Evolutionary conservation across 2,113 vertebrate species (phyloP).

Genomic region (Mandrillus leucophaeus): DNA sequence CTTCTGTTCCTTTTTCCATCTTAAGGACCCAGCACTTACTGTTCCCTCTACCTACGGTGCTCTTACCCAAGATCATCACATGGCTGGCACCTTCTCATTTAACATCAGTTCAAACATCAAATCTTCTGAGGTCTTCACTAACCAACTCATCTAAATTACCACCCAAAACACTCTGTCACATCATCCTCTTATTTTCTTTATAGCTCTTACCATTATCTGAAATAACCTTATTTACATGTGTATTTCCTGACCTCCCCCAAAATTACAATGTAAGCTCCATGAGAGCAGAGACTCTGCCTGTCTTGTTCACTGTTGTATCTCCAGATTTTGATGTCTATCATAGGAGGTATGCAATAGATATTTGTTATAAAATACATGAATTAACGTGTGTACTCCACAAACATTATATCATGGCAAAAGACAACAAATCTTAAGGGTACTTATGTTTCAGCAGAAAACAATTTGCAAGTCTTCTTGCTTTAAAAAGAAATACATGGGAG

Average conservation of each 20-base stretch:
- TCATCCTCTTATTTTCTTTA: neutral
- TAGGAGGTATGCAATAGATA: neutral
- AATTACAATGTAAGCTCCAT: neutral
- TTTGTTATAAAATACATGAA: neutral
- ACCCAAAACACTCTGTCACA: neutral
- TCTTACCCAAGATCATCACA: neutral
- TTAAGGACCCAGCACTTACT: neutral
- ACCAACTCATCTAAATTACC: neutral
- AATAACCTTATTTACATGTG: neutral
- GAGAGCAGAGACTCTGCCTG: neutral
- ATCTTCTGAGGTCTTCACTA: neutral
- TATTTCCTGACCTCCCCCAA: neutral
- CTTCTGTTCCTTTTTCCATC: neutral
- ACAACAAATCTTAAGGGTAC: constrained; percentile 1
- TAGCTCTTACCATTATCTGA: neutral
- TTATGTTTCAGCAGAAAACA: neutral
- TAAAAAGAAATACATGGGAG: constrained; percentile 15
- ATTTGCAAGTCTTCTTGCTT: constrained; percentile 27
- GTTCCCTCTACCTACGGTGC: neutral
- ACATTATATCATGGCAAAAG: neutral
- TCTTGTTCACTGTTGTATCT: neutral
- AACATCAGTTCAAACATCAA: neutral
- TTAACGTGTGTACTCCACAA: neutral
- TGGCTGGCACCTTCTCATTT: neutral
- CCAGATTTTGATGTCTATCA: neutral